A percentile compares a stretch with the other conserved stretches of the same genome.
phyloP scores from a whole-genome alignment of 2,113 vertebrate genomes.

The Neogale vison region DNA sequence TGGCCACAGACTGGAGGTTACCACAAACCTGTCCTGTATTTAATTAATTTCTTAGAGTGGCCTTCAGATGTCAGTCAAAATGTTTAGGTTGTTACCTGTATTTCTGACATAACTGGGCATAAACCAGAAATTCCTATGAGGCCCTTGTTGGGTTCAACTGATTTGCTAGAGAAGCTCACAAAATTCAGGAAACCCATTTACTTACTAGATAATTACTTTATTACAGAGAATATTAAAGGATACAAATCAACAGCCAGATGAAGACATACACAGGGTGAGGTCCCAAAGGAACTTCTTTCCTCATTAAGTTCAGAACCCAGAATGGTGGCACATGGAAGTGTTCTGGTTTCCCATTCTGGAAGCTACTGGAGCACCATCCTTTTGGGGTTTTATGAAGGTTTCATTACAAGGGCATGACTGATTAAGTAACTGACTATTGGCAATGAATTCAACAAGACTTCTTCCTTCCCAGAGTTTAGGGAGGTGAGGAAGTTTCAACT shows the following conservation, averaged over 20 bases:
- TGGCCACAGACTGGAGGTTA: background rate
- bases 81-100: background rate
- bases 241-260: background rate
- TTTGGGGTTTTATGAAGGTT: background rate
- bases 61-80: background rate
- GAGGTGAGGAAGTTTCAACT: background rate
- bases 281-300: background rate
- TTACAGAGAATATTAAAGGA: background rate
- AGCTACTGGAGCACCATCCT: background rate
- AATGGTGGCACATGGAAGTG: background rate
- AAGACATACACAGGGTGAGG: background rate
- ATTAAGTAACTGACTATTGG: background rate
- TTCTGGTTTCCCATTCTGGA: background rate
- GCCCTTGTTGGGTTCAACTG: background rate
- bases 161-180: background rate
- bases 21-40: background rate
- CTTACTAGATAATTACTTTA: background rate
- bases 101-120: background rate
- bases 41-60: background rate
- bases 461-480: background rate
- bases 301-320: background rate
- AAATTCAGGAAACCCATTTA: background rate
- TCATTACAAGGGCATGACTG: background rate
- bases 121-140: background rate
- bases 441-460: background rate